These are phyloP conservation scores for Brevimyrus niger DNA, from an alignment of 2,113 vertebrate genomes.

Conservation along the genomic window DNA sequence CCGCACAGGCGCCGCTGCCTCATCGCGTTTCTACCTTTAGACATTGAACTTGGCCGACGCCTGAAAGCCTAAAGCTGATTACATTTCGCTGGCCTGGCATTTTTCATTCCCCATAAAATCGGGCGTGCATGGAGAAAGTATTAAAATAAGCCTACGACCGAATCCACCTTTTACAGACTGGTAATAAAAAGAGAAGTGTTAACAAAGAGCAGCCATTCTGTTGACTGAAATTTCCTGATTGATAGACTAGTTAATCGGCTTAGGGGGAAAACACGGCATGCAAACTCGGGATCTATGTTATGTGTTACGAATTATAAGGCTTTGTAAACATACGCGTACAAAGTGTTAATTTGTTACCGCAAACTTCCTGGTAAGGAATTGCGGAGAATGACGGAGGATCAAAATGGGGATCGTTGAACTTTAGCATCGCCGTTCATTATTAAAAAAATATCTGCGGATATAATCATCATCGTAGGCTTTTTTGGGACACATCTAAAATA, in stretches of 20 bases:
- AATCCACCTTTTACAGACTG: not conserved
- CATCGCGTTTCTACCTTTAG: not conserved
- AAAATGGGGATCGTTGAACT: not conserved
- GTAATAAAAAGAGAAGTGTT: not conserved
- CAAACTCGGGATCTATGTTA: not conserved
- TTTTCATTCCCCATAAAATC: not conserved
- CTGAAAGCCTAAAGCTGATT: not conserved
- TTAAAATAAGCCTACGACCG: not conserved
- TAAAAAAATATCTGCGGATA: not conserved
- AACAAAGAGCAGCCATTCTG: constrained; percentile 14
- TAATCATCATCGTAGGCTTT: not conserved
- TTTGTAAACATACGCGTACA: not conserved
- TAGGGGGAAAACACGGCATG: not conserved
- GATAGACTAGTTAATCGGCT: not conserved
- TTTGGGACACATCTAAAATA: not conserved
- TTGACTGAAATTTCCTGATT: not conserved
- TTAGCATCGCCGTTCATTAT: not conserved
- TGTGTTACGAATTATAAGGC: not conserved
- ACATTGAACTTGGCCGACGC: constrained; percentile 12
- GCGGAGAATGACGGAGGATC: not conserved
- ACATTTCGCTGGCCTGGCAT: not conserved
- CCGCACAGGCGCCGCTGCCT: not conserved
- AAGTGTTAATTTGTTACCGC: not conserved
- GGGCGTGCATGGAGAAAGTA: not conserved
- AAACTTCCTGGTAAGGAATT: not conserved